Conservation (phyloP, 2,113 vertebrate species). For the Stictonetta naevosa region DNA sequence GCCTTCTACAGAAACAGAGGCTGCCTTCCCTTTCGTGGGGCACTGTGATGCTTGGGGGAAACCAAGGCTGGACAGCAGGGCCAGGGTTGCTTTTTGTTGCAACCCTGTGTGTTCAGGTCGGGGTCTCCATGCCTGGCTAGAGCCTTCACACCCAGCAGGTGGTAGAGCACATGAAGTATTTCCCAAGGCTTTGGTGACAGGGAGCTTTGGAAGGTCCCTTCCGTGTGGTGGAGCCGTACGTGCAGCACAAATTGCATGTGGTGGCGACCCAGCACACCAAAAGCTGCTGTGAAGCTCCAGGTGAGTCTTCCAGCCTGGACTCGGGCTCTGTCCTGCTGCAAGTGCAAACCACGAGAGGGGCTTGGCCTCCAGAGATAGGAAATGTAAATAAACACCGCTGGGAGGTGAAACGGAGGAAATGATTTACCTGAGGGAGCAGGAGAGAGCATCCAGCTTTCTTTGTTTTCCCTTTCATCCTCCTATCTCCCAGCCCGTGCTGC, state of each 20-base stretch:
- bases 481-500: neutral
- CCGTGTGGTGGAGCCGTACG: neutral
- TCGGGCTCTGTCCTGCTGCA: neutral
- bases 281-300: neutral
- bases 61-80: neutral
- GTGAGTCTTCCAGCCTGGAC: neutral
- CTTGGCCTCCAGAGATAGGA: neutral
- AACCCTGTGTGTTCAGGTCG: neutral
- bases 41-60: neutral
- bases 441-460: neutral
- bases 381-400: neutral
- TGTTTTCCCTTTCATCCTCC: neutral
- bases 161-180: neutral
- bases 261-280: neutral
- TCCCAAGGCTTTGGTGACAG: neutral
- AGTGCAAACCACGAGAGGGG: neutral
- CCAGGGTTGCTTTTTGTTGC: neutral
- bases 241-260: neutral
- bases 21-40: neutral
- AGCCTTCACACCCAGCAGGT: neutral
- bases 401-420: neutral
- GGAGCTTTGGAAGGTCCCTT: neutral
- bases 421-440: neutral
- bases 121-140: neutral
- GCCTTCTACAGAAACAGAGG: neutral